Evolutionary conservation across 2,797 vertebrate species (phyloP), one percentile per base, ranked within the genome.

Genomic region (Crax fasciolata): DNA sequence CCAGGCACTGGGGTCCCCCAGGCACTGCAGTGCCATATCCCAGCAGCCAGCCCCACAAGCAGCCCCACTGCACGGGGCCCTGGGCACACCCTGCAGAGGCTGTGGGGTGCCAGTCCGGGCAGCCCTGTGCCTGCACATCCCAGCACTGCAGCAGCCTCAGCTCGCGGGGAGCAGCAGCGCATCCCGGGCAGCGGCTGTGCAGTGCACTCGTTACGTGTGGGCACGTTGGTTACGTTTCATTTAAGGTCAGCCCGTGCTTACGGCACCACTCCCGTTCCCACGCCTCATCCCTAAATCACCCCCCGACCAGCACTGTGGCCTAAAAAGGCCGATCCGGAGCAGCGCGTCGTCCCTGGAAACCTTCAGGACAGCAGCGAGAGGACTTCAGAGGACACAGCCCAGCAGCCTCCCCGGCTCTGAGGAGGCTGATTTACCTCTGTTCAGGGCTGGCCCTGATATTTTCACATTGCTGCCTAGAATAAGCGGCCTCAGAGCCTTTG

Each of bases 381-480:
- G 79, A 74, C 54, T 89, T 94, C 49, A 63, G 87, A 94, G 62
- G 67, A 49, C 77, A 46, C 13, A 58, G 55, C 27, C 6, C 1
- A 0, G 23, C 68, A 30, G 79, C 74, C 63, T 48, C 3, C 4
- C 87, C 87, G 84, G 57, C 76, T 73, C 67, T 80, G 63, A 71
- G 62, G 83, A 93, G 93, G 84, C 83, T 86, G 62, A 44, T 94
- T 84, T 84, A 84, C 68, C 43, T 63, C 48, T 10, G 44, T 65
- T 83, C 66, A 81, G 77, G 85, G 87, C 44, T 1, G 0, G 68
- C 43, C 55, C 61, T 57, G 85, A 3, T 94, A 92, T 94, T 94
- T 82, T 91, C 76, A 92, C 24, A 85, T 59, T 51, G 32, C 70
- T 90, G 77, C 84, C 90, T 74, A 91, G 90, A 91, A 94, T 80